These are phyloP conservation scores for Orussus abietinus DNA, from an alignment of 1,140 invertebrate species.

Conservation along the genomic window DNA sequence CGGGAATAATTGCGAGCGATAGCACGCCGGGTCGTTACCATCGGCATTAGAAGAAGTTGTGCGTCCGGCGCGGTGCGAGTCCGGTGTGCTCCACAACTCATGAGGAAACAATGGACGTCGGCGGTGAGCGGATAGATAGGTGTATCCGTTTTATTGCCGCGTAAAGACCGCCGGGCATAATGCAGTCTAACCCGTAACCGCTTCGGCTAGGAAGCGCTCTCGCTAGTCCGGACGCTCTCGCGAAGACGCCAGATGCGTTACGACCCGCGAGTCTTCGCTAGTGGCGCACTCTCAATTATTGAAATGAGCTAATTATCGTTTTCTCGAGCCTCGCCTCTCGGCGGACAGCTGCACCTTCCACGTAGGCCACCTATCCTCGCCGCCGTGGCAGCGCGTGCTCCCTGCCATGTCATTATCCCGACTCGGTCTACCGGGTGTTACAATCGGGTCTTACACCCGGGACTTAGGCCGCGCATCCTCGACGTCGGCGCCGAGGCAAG, in stretches of 20 bases:
- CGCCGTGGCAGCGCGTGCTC: slow-evolving; percentile 10
- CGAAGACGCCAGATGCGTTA: slow-evolving; percentile 41
- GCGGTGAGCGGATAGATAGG: slow-evolving; percentile 23
- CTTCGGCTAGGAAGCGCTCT: not conserved
- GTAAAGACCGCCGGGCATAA: slow-evolving; percentile 37
- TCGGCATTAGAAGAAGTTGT: not conserved
- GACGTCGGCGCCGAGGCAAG: too few relatives aligned
- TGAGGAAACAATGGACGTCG: slow-evolving; percentile 35
- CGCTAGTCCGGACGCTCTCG: slow-evolving; percentile 4
- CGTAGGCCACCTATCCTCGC: not conserved
- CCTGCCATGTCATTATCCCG: slow-evolving; percentile 12
- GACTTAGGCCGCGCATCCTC: too few relatives aligned
- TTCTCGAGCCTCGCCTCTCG: slow-evolving; percentile 20
- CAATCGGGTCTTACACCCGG: too few relatives aligned
- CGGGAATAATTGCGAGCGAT: not conserved
- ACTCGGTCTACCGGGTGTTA: too few relatives aligned
- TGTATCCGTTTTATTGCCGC: slow-evolving; percentile 40
- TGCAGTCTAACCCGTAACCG: slow-evolving; percentile 19
- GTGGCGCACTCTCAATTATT: slow-evolving; percentile 48
- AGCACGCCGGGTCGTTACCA: not conserved
- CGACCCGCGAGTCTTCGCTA: slow-evolving; percentile 26
- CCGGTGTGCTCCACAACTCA: slow-evolving; percentile 20
- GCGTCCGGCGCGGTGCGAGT: slow-evolving; percentile 12
- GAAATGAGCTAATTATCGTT: slow-evolving; percentile 54
- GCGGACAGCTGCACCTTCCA: slow-evolving; percentile 26